These are phyloP conservation scores for Drosophila lacicola DNA, from an alignment of 2,888 invertebrate species.

Conservation along the genomic window DNA sequence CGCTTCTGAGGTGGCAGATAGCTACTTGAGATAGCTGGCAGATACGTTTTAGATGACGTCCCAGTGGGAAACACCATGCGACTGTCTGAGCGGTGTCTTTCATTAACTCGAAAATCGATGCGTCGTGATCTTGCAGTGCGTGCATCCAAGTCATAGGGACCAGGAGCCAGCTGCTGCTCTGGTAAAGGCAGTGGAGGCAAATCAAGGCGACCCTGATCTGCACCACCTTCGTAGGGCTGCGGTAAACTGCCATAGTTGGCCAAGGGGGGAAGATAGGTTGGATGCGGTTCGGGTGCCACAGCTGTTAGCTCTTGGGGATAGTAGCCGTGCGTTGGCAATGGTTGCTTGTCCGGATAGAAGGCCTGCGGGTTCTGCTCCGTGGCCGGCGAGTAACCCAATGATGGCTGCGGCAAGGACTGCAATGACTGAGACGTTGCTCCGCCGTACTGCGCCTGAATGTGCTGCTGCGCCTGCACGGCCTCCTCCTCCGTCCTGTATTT, in stretches of 20 bases:
- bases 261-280: constrained; percentile 40
- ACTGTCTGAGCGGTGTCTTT: constrained; percentile 47
- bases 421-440: constrained; percentile 16
- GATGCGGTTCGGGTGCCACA: constrained; percentile 15
- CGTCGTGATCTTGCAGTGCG: constrained; percentile 47
- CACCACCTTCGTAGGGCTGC: constrained; percentile 34
- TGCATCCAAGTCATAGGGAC: constrained; percentile 50
- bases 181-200: constrained; percentile 57
- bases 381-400: constrained; percentile 46
- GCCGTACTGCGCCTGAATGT: constrained; percentile 74
- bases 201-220: constrained; percentile 38
- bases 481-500: constrained; percentile 80
- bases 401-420: constrained; percentile 24
- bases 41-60: constrained; percentile 27
- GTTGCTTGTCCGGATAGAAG: constrained; percentile 3
- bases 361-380: constrained; percentile 7
- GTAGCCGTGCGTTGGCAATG: neutral
- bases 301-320: constrained; percentile 3
- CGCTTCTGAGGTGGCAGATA: constrained; percentile 50
- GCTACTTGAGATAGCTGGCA: constrained; percentile 29
- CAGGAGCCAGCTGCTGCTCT: constrained; percentile 56
- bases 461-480: constrained; percentile 71
- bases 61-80: constrained; percentile 65
- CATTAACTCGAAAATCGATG: constrained; percentile 60
- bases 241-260: constrained; percentile 41